Evolutionary conservation across 30 jellyfish, hydroid and myxozoan genomes (phyloP).

Genomic region (Mastigias papua): DNA sequence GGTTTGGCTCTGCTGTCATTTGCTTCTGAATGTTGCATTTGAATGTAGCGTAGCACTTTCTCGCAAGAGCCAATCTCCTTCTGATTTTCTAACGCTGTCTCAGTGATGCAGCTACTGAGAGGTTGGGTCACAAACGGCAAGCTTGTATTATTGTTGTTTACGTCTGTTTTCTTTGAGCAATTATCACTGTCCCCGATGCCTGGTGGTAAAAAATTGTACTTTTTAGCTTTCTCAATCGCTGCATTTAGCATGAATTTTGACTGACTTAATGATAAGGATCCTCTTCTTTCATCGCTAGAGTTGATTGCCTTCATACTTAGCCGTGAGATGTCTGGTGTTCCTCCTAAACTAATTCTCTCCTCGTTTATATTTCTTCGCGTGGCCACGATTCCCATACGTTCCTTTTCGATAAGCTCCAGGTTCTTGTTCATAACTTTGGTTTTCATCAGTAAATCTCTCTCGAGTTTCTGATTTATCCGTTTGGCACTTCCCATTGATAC

Average conservation of each 20-base stretch:
- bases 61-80: slow-evolving; percentile 23
- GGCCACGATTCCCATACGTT: slow-evolving; percentile 1
- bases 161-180: not conserved
- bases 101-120: not conserved
- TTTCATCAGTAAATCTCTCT: not conserved
- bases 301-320: not conserved
- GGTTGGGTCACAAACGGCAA: not conserved
- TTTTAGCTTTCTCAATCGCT: slow-evolving; percentile 40
- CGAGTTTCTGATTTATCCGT: not conserved
- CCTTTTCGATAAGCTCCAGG: slow-evolving; percentile 13
- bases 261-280: slow-evolving; percentile 17
- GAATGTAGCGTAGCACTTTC: slow-evolving; percentile 40
- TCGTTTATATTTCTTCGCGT: slow-evolving; percentile 33
- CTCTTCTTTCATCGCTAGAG: not conserved
- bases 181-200: not conserved
- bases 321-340: not conserved
- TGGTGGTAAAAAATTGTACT: not conserved
- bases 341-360: not conserved
- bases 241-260: slow-evolving; percentile 15
- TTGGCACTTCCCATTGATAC: not conserved
- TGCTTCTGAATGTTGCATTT: not conserved
- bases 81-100: not conserved
- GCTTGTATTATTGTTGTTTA: not conserved
- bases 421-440: slow-evolving; percentile 12
- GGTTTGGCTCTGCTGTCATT: not conserved